A percentile compares a stretch with the other conserved stretches of the same genome.
Evolutionary conservation across 2,888 invertebrate genomes (phyloP).

Genomic region (Aporophyla nigra): DNA sequence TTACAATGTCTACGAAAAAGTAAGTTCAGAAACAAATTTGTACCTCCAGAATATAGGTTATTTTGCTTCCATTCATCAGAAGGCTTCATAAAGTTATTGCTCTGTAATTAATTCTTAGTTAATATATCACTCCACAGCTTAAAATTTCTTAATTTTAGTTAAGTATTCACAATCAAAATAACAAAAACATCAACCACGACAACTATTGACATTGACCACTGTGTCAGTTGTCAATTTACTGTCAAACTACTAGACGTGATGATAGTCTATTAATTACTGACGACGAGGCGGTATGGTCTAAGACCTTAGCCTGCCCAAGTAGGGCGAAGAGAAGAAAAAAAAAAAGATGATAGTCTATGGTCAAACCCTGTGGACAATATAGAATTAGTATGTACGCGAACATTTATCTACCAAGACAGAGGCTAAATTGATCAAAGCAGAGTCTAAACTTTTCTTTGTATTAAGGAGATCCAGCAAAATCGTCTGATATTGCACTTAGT

Average conservation of each 20-base stretch:
- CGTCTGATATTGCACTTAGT: too few relatives aligned
- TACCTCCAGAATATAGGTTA: slow-evolving; percentile 38
- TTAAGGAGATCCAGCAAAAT: too few relatives aligned
- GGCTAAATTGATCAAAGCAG: too few relatives aligned
- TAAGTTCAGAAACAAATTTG: background rate
- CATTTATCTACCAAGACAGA: too few relatives aligned
- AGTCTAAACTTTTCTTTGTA: too few relatives aligned
- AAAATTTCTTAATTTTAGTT: too few relatives aligned
- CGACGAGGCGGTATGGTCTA: too few relatives aligned
- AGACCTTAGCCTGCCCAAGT: too few relatives aligned
- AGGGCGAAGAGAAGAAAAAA: too few relatives aligned
- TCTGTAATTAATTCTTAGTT: background rate
- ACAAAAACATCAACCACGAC: background rate
- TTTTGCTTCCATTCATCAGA: slow-evolving; percentile 7
- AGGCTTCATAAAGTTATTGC: slow-evolving; percentile 1
- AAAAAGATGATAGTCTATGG: background rate
- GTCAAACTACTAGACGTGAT: background rate
- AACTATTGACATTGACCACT: too few relatives aligned
- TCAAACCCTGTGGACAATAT: background rate
- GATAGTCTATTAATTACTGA: too few relatives aligned
- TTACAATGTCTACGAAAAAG: slow-evolving; percentile 27
- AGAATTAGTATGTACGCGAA: background rate
- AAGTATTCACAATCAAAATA: background rate
- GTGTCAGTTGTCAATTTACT: background rate
- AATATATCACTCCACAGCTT: background rate